Percentiles rank a stretch among this genome's conserved stretches.
Evolutionary conservation across 64 coral and sea anemone species (phyloP).

Genomic region (Pocillopora verrucosa): DNA sequence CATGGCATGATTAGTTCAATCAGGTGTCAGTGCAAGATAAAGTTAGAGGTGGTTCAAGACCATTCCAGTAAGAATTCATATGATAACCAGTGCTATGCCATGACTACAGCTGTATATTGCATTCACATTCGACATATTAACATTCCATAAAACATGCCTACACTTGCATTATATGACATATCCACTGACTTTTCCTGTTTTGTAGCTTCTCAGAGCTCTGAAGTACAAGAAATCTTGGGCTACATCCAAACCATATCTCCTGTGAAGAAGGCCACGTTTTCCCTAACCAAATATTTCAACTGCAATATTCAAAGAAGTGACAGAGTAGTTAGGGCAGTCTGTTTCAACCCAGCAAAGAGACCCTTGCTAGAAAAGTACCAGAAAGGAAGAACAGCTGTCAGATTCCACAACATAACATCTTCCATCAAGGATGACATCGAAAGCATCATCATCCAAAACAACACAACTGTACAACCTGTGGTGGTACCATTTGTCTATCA

Average conservation of each 20-base stretch:
- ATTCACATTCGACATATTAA: too few relatives aligned
- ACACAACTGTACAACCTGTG: conserved; percentile 27
- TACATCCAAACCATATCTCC: conserved; percentile 62
- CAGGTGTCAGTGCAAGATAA: too few relatives aligned
- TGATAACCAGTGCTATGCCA: too few relatives aligned
- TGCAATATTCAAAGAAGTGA: conserved; percentile 45
- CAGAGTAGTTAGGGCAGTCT: conserved; percentile 15
- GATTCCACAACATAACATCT: conserved; percentile 39
- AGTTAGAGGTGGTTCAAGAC: too few relatives aligned
- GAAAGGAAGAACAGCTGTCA: conserved; percentile 34
- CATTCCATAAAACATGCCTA: too few relatives aligned
- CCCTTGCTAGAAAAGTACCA: conserved; percentile 25
- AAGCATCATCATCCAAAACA: conserved; percentile 56
- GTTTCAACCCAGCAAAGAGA: conserved; percentile 38
- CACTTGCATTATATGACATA: too few relatives aligned
- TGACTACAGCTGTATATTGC: too few relatives aligned
- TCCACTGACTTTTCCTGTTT: conserved; percentile 6
- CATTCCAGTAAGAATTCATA: too few relatives aligned
- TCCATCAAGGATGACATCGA: conserved; percentile 30
- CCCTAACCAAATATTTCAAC: conserved; percentile 45
- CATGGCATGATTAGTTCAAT: too few relatives aligned
- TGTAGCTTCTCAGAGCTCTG: conserved; percentile 50
- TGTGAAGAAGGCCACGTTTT: conserved; percentile 52
- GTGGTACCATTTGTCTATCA: too few relatives aligned
- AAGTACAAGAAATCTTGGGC: conserved; percentile 39